A percentile compares a stretch with the other conserved stretches of the same genome.
phyloP scores from a whole-genome alignment of 2,113 vertebrate species.

The Smithornis capensis region DNA sequence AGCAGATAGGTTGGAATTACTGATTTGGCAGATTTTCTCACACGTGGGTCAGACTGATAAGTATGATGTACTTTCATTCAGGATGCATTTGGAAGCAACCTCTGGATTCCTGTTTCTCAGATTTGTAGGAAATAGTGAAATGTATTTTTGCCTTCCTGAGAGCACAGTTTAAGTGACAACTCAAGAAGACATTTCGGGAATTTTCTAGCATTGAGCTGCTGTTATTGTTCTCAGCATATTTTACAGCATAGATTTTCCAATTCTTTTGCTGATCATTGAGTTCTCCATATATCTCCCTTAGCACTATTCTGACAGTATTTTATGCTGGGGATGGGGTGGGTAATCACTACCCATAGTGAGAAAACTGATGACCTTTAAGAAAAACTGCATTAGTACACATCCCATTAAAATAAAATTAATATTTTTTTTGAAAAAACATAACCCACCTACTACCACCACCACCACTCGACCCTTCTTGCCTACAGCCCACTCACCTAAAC shows the following conservation, averaged over 20 bases:
- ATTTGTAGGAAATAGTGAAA: not conserved
- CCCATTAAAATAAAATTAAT: not conserved
- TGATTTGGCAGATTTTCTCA: constrained; percentile 62
- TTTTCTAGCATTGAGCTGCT: not conserved
- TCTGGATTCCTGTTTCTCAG: not conserved
- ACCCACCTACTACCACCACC: not conserved
- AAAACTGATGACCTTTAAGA: not conserved
- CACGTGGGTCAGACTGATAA: constrained; percentile 59
- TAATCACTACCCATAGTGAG: not conserved
- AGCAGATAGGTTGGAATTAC: constrained; percentile 48
- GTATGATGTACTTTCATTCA: not conserved
- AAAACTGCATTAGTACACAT: not conserved
- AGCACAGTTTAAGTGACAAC: not conserved
- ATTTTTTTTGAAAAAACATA: not conserved
- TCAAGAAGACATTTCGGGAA: not conserved
- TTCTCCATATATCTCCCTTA: not conserved
- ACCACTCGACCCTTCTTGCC: not conserved
- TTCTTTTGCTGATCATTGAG: not conserved
- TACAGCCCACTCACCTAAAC: not conserved
- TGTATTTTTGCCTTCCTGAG: not conserved
- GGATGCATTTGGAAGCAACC: constrained; percentile 8
- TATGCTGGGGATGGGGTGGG: not conserved
- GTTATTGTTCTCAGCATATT: not conserved
- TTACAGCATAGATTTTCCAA: not conserved
- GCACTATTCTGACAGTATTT: not conserved